A percentile compares a stretch with the other conserved stretches of the same genome.
phyloP scores from a whole-genome alignment of 92 coral and sea anemone species.

The Porites rus region DNA sequence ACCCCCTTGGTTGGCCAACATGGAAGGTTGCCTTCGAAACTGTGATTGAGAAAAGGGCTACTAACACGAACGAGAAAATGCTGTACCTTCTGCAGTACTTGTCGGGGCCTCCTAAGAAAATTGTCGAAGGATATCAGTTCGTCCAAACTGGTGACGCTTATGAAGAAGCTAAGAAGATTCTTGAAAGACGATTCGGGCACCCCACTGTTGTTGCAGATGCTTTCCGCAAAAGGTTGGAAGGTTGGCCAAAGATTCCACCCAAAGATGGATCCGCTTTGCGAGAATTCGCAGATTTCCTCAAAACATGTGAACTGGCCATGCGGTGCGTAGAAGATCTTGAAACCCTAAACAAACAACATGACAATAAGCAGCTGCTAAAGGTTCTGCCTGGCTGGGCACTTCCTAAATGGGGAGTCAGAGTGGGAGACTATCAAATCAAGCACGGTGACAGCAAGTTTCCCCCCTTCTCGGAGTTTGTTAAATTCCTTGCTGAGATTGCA shows the following conservation, averaged over 20 bases:
- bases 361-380: conserved; percentile 55
- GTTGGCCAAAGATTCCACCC: conserved; percentile 61
- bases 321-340: conserved; percentile 58
- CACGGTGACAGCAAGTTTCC: conserved; percentile 63
- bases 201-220: conserved; percentile 71
- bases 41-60: conserved; percentile 53
- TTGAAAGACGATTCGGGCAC: conserved; percentile 63
- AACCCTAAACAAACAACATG: conserved; percentile 62
- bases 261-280: conserved; percentile 59
- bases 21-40: conserved; percentile 66
- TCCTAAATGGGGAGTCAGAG: conserved; percentile 69
- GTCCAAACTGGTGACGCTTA: conserved; percentile 55
- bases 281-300: conserved; percentile 65
- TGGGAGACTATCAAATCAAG: conserved; percentile 50
- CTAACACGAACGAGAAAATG: conserved; percentile 37
- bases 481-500: conserved; percentile 54
- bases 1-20: conserved; percentile 61
- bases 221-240: conserved; percentile 53
- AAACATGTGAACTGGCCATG: conserved; percentile 62
- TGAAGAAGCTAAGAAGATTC: conserved; percentile 52
- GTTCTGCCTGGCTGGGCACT: conserved; percentile 66
- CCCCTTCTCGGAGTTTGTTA: conserved; percentile 56
- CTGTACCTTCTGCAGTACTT: conserved; percentile 61
- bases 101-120: conserved; percentile 50
- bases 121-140: conserved; percentile 65